Evolutionary conservation across 2,797 vertebrate genomes (phyloP).

Genomic region (Microchirus variegatus): DNA sequence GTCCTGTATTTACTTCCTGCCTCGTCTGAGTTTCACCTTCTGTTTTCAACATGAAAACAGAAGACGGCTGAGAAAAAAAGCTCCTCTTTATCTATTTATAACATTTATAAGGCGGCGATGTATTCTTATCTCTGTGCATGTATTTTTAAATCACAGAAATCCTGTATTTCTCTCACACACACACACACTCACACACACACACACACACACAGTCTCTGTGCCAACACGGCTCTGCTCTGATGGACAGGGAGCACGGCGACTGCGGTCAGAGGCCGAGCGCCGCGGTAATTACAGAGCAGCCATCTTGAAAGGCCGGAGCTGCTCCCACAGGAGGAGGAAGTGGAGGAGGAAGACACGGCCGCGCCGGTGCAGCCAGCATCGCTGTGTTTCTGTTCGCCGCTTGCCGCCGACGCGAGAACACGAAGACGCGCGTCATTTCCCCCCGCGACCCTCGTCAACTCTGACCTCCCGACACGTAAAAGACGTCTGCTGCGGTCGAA

Average conservation of each 20-base stretch:
- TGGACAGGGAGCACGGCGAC: slow-evolving; percentile 58
- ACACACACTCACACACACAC: slow-evolving; percentile 15
- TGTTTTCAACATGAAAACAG: slow-evolving; percentile 6
- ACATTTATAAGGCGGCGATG: slow-evolving; percentile 63
- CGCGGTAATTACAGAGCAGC: slow-evolving; percentile 77
- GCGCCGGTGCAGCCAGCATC: too few relatives aligned
- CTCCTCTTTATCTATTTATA: slow-evolving; percentile 75
- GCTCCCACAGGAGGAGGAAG: slow-evolving; percentile 47
- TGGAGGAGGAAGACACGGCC: slow-evolving; percentile 9
- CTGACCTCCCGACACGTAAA: slow-evolving; percentile 62
- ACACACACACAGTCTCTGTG: slow-evolving; percentile 46
- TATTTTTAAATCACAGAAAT: slow-evolving; percentile 74
- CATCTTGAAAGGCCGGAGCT: slow-evolving; percentile 45
- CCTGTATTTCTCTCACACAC: slow-evolving; percentile 52
- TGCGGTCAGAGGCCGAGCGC: slow-evolving; percentile 58
- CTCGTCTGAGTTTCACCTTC: too few relatives aligned
- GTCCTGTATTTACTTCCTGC: too few relatives aligned
- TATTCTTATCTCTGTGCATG: slow-evolving; percentile 65
- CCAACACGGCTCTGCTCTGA: slow-evolving; percentile 64
- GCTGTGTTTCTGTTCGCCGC: too few relatives aligned
- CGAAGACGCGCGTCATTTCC: slow-evolving; percentile 62
- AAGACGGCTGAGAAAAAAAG: slow-evolving; percentile 48
- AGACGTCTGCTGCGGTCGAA: slow-evolving; percentile 42
- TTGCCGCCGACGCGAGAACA: slow-evolving; percentile 55
- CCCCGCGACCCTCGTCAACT: slow-evolving; percentile 62